These are phyloP conservation scores for Dunckerocampus dactyliophorus DNA, from an alignment of 2,113 vertebrate species.

Conservation along the genomic window DNA sequence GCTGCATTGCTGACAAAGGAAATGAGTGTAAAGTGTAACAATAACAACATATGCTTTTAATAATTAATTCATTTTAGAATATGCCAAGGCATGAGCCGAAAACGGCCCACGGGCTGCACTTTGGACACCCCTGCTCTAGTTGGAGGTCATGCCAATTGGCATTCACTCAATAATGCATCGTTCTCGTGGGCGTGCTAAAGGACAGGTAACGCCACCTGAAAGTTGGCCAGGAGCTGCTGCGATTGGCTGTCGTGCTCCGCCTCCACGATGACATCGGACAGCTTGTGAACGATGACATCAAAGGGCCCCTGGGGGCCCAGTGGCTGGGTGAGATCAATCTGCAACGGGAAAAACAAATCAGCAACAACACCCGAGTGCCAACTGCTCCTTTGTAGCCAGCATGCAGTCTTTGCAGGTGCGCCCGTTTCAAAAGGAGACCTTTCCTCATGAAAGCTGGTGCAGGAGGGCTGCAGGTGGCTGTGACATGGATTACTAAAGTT, in stretches of 20 bases:
- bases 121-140: too few relatives aligned
- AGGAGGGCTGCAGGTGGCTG: constrained; percentile 50
- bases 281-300: constrained; percentile 73
- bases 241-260: constrained; percentile 67
- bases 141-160: too few relatives aligned
- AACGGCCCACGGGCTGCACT: too few relatives aligned
- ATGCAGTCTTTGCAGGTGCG: not conserved
- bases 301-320: constrained; percentile 72
- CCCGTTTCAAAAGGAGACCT: not conserved
- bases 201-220: constrained; percentile 68
- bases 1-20: too few relatives aligned
- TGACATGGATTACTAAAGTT: constrained; percentile 47
- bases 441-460: not conserved
- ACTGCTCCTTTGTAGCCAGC: not conserved
- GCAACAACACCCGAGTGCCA: not conserved
- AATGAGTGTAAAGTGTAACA: too few relatives aligned
- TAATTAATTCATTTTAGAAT: too few relatives aligned
- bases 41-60: too few relatives aligned
- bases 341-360: not conserved
- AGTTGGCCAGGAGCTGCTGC: constrained; percentile 63
- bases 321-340: constrained; percentile 68
- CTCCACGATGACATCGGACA: constrained; percentile 74
- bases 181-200: too few relatives aligned
- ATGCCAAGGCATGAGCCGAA: too few relatives aligned
- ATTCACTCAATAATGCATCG: too few relatives aligned